These are phyloP conservation scores for Trochalopteron elliotii DNA, from an alignment of 2,113 vertebrate species.

Conservation along the genomic window DNA sequence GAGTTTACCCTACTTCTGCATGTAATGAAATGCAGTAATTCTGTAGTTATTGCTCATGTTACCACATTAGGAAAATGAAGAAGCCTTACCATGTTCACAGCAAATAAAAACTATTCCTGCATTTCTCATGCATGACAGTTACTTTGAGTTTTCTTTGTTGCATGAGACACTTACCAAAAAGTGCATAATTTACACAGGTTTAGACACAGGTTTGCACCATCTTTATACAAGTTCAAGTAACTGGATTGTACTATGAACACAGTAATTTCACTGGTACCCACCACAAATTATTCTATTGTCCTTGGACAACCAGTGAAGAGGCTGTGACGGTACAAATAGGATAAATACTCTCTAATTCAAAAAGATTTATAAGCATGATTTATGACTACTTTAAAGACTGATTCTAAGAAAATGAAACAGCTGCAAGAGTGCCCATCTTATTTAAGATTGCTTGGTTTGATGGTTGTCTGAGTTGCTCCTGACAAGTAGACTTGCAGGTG, in stretches of 20 bases:
- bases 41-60: not conserved
- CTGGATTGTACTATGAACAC: not conserved
- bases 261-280: not conserved
- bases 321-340: not conserved
- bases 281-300: not conserved
- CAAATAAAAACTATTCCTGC: not conserved
- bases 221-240: not conserved
- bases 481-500: not conserved
- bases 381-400: not conserved
- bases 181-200: not conserved
- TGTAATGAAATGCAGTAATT: not conserved
- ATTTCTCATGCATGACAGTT: not conserved
- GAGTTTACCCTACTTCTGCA: not conserved
- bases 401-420: not conserved
- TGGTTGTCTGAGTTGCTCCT: not conserved
- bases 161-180: not conserved
- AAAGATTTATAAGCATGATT: not conserved
- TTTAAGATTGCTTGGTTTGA: not conserved
- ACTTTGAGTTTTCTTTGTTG: not conserved
- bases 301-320: not conserved
- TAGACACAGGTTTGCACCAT: not conserved
- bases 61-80: not conserved
- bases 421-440: not conserved
- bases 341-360: not conserved
- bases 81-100: not conserved